These are phyloP conservation scores for Prochilodus magdalenae DNA, from an alignment of 2,113 vertebrate species.

Conservation along the genomic window DNA sequence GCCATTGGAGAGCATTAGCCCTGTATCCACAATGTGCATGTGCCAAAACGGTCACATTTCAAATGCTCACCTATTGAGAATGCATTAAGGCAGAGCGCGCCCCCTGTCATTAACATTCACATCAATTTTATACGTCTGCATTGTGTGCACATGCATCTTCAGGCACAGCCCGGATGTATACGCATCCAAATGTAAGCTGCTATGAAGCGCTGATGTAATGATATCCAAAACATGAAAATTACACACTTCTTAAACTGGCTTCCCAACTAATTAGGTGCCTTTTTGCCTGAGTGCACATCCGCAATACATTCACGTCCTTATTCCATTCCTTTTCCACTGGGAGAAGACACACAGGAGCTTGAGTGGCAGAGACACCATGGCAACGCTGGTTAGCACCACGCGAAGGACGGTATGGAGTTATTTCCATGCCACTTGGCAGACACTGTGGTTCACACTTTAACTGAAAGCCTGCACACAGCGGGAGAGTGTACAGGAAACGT, in stretches of 20 bases:
- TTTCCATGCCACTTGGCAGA: constrained; percentile 56
- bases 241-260: constrained; percentile 26
- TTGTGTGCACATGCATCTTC: background rate
- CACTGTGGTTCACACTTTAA: constrained; percentile 52
- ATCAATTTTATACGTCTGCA: constrained; percentile 32
- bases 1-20: constrained; percentile 52
- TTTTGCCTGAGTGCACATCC: constrained; percentile 33
- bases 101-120: constrained; percentile 23
- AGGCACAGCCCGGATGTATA: background rate
- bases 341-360: constrained; percentile 35
- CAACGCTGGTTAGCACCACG: constrained; percentile 42
- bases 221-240: constrained; percentile 32
- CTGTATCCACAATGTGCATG: constrained; percentile 38
- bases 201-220: background rate
- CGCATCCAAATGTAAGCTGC: background rate
- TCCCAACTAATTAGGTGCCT: constrained; percentile 44
- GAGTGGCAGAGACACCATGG: constrained; percentile 49
- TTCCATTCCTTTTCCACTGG: constrained; percentile 25
- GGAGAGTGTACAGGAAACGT: constrained; percentile 30
- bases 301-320: constrained; percentile 20
- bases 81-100: constrained; percentile 37
- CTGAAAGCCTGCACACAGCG: constrained; percentile 8
- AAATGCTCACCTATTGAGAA: constrained; percentile 38
- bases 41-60: constrained; percentile 40
- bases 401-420: constrained; percentile 41